A percentile compares a stretch with the other conserved stretches of the same genome.
Evolutionary conservation across 2,888 invertebrate genomes (phyloP).

Genomic region (Gari tellinella): DNA sequence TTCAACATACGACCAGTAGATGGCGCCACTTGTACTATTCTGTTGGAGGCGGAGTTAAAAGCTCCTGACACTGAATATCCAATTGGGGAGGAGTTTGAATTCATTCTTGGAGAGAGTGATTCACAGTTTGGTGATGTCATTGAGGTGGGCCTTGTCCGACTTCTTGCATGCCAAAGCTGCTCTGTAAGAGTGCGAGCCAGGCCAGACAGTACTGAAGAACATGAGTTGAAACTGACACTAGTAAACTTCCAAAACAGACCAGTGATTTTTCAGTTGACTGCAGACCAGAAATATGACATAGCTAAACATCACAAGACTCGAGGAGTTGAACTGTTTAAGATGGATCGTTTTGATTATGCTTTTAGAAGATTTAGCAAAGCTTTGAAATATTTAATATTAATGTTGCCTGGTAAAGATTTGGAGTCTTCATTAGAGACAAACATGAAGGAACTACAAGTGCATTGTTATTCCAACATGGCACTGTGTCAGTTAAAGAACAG

Average conservation of each 20-base stretch:
- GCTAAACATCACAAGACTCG: conserved; percentile 65
- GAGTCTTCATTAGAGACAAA: conserved; percentile 33
- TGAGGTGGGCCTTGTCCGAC: conserved; percentile 73
- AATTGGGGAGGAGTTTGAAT: conserved; percentile 28
- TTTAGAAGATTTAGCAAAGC: conserved; percentile 90
- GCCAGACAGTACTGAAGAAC: background rate
- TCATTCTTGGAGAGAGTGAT: conserved; percentile 75
- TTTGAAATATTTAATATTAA: conserved; percentile 89
- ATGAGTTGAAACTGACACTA: conserved; percentile 7
- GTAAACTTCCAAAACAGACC: conserved; percentile 31
- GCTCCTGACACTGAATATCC: conserved; percentile 25
- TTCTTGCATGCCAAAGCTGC: conserved; percentile 67
- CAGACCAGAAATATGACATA: conserved; percentile 59
- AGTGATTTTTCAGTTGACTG: conserved; percentile 52
- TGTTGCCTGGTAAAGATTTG: conserved; percentile 41
- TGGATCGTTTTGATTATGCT: conserved; percentile 88
- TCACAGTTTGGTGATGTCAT: conserved; percentile 73
- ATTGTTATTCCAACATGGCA: conserved; percentile 92
- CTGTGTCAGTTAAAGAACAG: conserved; percentile 90
- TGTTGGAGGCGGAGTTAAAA: conserved; percentile 10
- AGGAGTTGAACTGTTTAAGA: conserved; percentile 88
- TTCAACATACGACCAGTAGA: conserved; percentile 33
- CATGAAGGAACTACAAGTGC: conserved; percentile 53
- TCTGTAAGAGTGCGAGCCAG: background rate
- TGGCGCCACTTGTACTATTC: conserved; percentile 27